Percentiles rank a stretch among this genome's conserved stretches.
Evolutionary conservation across 2,888 invertebrate species (phyloP).

Genomic region (Julus scanicus): DNA sequence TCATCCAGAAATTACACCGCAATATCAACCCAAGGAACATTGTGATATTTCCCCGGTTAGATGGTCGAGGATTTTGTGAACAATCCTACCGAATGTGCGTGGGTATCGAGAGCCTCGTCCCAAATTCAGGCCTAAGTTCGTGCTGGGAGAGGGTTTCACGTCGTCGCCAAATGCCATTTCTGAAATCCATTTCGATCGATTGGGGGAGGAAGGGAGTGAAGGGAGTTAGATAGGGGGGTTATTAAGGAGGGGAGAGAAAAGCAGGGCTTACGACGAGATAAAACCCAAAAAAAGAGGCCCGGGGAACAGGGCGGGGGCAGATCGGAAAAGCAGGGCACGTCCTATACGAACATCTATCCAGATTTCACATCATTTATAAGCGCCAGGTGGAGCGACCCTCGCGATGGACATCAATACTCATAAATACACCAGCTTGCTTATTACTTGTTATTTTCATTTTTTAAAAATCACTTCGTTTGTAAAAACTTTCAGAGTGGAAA

Average conservation of each 20-base stretch:
- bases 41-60: neutral
- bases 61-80: neutral
- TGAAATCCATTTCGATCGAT: conserved; percentile 33
- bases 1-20: no score
- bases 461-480: no score
- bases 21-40: no score
- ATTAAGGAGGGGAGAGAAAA: neutral
- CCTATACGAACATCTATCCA: neutral
- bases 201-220: neutral
- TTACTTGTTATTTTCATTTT: no score
- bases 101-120: conserved; percentile 27
- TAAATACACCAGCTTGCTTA: no score
- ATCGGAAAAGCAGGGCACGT: conserved; percentile 20
- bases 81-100: neutral
- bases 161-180: conserved; percentile 33
- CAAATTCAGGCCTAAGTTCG: conserved; percentile 33
- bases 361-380: neutral
- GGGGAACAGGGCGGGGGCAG: neutral
- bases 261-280: conserved; percentile 26
- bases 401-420: no score
- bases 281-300: conserved; percentile 14
- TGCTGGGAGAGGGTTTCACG: conserved; percentile 22
- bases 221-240: neutral
- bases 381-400: neutral
- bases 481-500: no score